Conservation (phyloP, 2,797 vertebrate genomes). For the Oryzias dopingdopingensis region DNA sequence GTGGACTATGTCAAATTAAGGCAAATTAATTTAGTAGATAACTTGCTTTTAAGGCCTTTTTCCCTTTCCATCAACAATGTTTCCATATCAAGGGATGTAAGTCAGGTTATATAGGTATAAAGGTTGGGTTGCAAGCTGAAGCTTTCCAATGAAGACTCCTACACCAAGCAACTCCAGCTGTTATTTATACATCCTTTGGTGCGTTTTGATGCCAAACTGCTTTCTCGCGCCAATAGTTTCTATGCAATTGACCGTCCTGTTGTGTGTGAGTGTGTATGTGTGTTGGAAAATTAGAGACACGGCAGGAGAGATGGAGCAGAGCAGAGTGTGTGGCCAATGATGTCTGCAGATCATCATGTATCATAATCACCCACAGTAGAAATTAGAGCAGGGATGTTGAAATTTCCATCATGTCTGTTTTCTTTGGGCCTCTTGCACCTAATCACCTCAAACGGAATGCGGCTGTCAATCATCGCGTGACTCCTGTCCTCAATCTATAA, state of each 20-base stretch:
- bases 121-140: no score
- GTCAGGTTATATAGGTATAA: no score
- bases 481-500: conserved; percentile 79
- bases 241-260: conserved; percentile 16
- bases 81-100: no score
- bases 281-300: conserved; percentile 24
- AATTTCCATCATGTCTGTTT: conserved; percentile 79
- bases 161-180: conserved; percentile 17
- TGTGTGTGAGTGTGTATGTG: conserved; percentile 5
- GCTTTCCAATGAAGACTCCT: conserved; percentile 5
- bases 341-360: conserved; percentile 75
- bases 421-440: conserved; percentile 71
- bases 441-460: conserved; percentile 72
- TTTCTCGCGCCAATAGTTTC: conserved; percentile 18
- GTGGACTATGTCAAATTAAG: no score
- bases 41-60: no score
- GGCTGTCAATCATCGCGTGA: conserved; percentile 75
- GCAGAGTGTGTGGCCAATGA: conserved; percentile 66
- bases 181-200: conserved; percentile 17
- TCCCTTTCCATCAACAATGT: no score
- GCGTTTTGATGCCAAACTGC: conserved; percentile 17
- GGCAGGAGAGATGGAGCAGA: conserved; percentile 49
- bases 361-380: conserved; percentile 74
- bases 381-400: conserved; percentile 76
- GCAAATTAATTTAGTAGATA: no score